Evolutionary conservation across 2,797 vertebrate species (phyloP).

Genomic region (Pseudopleuronectes americanus): DNA sequence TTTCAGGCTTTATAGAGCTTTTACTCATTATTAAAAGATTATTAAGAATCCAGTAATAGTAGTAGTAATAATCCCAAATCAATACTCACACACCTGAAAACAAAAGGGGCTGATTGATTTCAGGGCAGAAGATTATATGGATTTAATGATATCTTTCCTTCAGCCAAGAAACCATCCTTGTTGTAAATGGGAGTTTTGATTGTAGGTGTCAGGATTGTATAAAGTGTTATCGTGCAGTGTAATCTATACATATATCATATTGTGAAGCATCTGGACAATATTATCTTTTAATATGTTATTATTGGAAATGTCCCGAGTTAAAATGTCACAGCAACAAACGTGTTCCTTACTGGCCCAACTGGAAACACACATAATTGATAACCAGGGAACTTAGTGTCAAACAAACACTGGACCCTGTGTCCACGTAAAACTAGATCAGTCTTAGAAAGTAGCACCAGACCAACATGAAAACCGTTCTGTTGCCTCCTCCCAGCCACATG

Average conservation of each 20-base stretch:
- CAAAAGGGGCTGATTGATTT: too few species aligned
- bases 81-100: too few species aligned
- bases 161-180: too few species aligned
- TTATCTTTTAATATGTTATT: neutral
- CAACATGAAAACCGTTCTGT: neutral
- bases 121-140: too few species aligned
- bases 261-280: neutral
- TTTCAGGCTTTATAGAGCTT: too few species aligned
- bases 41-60: too few species aligned
- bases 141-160: too few species aligned
- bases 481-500: neutral
- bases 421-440: neutral
- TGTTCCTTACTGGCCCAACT: neutral
- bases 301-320: neutral
- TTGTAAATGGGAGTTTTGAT: too few species aligned
- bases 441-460: neutral
- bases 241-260: neutral
- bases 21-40: too few species aligned
- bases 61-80: too few species aligned
- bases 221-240: neutral
- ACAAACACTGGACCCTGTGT: conserved; percentile 1
- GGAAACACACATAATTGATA: neutral
- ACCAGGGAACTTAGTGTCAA: neutral
- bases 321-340: neutral
- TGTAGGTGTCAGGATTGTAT: too few species aligned